These are phyloP conservation scores for Fopius arisanus DNA, from an alignment of 1,140 invertebrate species.

Conservation along the genomic window DNA sequence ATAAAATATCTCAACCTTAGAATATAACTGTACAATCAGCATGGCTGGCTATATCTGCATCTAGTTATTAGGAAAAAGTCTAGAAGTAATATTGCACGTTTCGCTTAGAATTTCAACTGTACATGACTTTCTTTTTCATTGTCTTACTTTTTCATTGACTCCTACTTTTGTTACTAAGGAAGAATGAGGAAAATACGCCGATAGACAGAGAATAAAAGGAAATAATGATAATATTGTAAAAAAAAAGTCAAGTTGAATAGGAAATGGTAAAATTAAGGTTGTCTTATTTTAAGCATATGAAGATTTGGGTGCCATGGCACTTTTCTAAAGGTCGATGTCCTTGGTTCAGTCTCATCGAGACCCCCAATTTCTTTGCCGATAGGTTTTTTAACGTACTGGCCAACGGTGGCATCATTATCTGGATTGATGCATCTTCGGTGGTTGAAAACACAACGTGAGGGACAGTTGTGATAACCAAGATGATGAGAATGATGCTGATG, in stretches of 20 bases:
- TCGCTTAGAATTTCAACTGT: not conserved
- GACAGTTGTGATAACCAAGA: conserved; percentile 30
- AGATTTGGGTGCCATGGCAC: conserved; percentile 65
- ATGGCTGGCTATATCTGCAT: not conserved
- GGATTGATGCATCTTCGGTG: conserved; percentile 32
- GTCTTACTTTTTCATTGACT: not conserved
- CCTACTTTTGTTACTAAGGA: not conserved
- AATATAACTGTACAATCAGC: not conserved
- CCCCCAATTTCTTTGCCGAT: conserved; percentile 21
- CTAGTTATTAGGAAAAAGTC: conserved; percentile 19
- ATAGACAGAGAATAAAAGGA: not conserved
- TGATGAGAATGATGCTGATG: conserved; percentile 28
- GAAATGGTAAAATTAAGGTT: conserved; percentile 33
- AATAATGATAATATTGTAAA: not conserved
- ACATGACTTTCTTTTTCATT: not conserved
- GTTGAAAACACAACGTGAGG: too few relatives aligned
- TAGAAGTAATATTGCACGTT: conserved; percentile 47
- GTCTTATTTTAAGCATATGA: conserved; percentile 63
- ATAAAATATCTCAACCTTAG: not conserved
- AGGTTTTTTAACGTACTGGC: not conserved
- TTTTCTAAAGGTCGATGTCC: conserved; percentile 60
- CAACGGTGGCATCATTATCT: not conserved
- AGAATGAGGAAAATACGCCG: too few relatives aligned
- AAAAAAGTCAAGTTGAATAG: not conserved
- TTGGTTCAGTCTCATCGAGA: conserved; percentile 36